Percentiles rank a stretch among this genome's conserved stretches.
Conservation (phyloP, 2,113 vertebrate species). For the Platichthys stellatus region DNA sequence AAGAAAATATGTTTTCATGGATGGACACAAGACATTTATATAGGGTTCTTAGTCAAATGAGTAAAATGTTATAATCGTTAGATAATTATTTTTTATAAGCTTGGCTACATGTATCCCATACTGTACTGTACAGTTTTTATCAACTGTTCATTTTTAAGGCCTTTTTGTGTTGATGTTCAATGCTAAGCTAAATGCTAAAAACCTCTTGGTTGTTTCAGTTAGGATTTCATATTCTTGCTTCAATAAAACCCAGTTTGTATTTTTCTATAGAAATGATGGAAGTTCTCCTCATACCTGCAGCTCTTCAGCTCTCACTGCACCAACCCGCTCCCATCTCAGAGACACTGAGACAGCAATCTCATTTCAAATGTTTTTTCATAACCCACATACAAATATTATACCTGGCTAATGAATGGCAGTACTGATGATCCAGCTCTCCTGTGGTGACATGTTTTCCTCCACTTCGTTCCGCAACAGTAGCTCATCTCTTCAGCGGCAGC, state of each 20-base stretch:
- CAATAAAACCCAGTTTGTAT: not conserved
- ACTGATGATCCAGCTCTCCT: conserved; percentile 18
- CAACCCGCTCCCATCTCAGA: conserved; percentile 5
- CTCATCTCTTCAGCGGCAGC: conserved; percentile 25
- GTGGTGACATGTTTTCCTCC: conserved; percentile 37
- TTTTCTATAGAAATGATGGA: conserved; percentile 1
- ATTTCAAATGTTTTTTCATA: conserved; percentile 33
- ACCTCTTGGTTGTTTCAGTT: not conserved
- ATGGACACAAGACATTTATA: too few species aligned
- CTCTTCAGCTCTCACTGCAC: conserved; percentile 6
- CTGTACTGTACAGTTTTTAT: not conserved
- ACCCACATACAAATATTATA: not conserved
- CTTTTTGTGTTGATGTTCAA: not conserved
- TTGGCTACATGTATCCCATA: too few species aligned
- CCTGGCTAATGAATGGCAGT: conserved; percentile 22
- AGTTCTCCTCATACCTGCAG: conserved; percentile 5
- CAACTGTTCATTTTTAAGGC: not conserved
- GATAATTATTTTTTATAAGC: not conserved
- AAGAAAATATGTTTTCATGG: not conserved
- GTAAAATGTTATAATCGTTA: not conserved
- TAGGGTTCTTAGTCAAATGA: conserved; percentile 18
- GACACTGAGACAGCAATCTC: not conserved
- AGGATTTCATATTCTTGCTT: not conserved
- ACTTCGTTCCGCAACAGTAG: conserved; percentile 31
- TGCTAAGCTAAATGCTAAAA: not conserved